These are phyloP conservation scores for Laticauda laticaudata DNA, from an alignment of 2,113 vertebrate species.

Conservation along the genomic window DNA sequence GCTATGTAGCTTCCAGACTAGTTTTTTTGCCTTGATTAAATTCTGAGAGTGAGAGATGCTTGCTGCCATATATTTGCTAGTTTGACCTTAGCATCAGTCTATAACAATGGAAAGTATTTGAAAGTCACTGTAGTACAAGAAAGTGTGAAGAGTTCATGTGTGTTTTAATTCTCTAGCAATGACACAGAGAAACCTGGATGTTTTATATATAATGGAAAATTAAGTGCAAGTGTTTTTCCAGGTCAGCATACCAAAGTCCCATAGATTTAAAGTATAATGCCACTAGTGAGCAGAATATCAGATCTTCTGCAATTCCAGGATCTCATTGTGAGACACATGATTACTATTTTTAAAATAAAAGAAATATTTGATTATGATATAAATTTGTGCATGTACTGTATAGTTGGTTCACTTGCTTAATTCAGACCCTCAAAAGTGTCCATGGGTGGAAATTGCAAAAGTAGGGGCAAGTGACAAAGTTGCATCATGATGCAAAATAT, in stretches of 20 bases:
- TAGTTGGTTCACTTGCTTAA: not conserved
- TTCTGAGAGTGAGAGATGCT: not conserved
- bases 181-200: not conserved
- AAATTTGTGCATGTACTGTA: not conserved
- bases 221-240: not conserved
- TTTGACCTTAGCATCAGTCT: not conserved
- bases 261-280: not conserved
- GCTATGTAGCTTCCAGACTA: not conserved
- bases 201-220: not conserved
- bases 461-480: not conserved
- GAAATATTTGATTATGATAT: not conserved
- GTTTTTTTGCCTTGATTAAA: rapidly evolving
- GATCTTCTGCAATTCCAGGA: not conserved
- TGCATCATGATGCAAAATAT: not conserved
- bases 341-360: not conserved
- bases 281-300: not conserved
- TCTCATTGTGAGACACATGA: not conserved
- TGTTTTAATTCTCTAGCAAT: not conserved
- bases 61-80: not conserved
- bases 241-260: not conserved
- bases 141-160: not conserved
- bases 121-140: not conserved
- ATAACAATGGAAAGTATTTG: not conserved
- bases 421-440: not conserved
- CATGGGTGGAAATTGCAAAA: not conserved